Conservation (phyloP, 2,888 invertebrate species). For the Sylvicola fuscatus region DNA sequence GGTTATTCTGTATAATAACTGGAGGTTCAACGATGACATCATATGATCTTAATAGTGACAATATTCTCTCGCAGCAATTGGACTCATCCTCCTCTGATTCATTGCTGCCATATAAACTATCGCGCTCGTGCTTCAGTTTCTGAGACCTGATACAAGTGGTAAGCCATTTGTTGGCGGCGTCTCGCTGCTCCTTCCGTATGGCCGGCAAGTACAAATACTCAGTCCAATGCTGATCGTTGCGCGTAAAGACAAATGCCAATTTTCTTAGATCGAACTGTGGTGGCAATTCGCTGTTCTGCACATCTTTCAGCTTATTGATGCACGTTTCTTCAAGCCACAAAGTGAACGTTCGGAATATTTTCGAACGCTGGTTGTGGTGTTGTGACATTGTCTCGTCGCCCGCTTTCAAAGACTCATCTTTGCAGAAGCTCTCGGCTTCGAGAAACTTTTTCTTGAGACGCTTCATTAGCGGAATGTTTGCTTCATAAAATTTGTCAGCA, state of each 20-base stretch:
- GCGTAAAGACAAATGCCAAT: slow-evolving; percentile 37
- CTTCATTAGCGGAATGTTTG: slow-evolving; percentile 44
- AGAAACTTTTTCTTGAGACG: slow-evolving; percentile 44
- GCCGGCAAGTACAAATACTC: slow-evolving; percentile 39
- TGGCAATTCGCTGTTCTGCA: slow-evolving; percentile 33
- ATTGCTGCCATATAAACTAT: not conserved
- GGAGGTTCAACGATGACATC: slow-evolving; percentile 40
- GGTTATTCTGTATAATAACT: slow-evolving; percentile 23
- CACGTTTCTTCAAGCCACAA: slow-evolving; percentile 64
- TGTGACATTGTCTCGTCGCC: slow-evolving; percentile 17
- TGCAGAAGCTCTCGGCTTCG: slow-evolving; percentile 37
- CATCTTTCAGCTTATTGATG: slow-evolving; percentile 33
- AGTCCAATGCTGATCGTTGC: slow-evolving; percentile 40
- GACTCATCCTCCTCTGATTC: slow-evolving; percentile 28
- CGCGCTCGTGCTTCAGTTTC: not conserved
- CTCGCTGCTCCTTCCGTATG: slow-evolving; percentile 30
- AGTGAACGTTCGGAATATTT: slow-evolving; percentile 37
- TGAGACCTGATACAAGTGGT: slow-evolving; percentile 27
- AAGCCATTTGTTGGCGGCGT: slow-evolving; percentile 33
- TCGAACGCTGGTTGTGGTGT: slow-evolving; percentile 21
- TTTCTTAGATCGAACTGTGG: slow-evolving; percentile 48
- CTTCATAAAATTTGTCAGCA: slow-evolving; percentile 55
- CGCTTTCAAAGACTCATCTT: slow-evolving; percentile 26
- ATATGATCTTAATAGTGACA: slow-evolving; percentile 37
- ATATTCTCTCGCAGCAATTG: slow-evolving; percentile 16